A percentile compares a stretch with the other conserved stretches of the same genome.
These are phyloP conservation scores for Cassiopea andromeda DNA, from an alignment of 30 jellyfish, hydroid and myxozoan genomes.

Conservation along the genomic window DNA sequence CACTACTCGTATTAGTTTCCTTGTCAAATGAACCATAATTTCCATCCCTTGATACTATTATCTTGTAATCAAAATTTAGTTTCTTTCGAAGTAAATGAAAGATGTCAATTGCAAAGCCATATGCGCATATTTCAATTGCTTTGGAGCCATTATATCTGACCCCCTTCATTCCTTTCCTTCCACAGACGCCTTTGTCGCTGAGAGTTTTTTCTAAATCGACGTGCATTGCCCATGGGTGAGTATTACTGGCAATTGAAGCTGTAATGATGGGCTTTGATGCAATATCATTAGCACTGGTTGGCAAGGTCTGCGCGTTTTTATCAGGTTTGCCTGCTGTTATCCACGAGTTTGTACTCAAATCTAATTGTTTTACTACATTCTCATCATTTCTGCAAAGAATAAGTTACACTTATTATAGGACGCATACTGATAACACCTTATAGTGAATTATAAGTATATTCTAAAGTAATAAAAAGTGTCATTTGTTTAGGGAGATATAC, in stretches of 20 bases:
- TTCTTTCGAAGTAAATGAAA: conserved; percentile 2
- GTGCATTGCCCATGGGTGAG: conserved; percentile 1
- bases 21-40: background rate
- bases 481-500: no score
- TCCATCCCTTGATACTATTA: conserved; percentile 18
- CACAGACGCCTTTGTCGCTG: background rate
- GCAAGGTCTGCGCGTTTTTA: background rate
- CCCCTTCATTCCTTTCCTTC: conserved; percentile 5
- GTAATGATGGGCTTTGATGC: background rate
- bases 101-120: conserved; percentile 38
- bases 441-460: no score
- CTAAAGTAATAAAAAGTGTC: no score
- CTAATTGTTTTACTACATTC: background rate
- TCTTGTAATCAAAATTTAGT: background rate
- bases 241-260: background rate
- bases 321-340: background rate
- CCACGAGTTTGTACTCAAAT: background rate
- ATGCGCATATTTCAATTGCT: conserved; percentile 5
- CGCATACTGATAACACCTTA: background rate
- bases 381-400: background rate
- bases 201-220: background rate
- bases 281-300: background rate
- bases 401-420: background rate
- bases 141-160: background rate
- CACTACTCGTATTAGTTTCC: background rate